A percentile compares a stretch with the other conserved stretches of the same genome.
phyloP scores from a whole-genome alignment of 2,888 invertebrate genomes.

The Stenichneumon culpator region DNA sequence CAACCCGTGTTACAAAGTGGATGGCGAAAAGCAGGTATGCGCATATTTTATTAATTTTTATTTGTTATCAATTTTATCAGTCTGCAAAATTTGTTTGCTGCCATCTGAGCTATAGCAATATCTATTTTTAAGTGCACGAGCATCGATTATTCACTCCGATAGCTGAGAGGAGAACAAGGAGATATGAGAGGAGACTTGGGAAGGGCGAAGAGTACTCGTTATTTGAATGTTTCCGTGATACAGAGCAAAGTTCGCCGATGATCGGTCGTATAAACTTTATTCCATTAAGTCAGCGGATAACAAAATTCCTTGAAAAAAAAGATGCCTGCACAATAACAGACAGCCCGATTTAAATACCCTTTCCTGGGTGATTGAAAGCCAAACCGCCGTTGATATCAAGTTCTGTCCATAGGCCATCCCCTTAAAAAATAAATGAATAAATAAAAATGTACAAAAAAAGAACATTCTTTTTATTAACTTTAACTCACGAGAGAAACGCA shows the following conservation, averaged over 20 bases:
- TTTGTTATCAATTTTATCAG: too few relatives aligned
- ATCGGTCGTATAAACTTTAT: conserved; percentile 54
- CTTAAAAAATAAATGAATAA: conserved; percentile 43
- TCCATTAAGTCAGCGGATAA: not conserved
- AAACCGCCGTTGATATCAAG: too few relatives aligned
- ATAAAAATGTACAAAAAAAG: not conserved
- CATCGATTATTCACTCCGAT: conserved; percentile 17
- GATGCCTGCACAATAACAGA: not conserved
- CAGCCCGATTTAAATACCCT: not conserved
- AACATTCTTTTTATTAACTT: not conserved
- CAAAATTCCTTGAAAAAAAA: not conserved
- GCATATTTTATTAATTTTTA: too few relatives aligned
- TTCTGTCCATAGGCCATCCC: conserved; percentile 2
- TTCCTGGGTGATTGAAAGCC: not conserved
- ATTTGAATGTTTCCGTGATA: conserved; percentile 32
- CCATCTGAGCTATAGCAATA: conserved; percentile 5
- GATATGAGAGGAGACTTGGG: not conserved
- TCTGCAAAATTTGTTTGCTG: conserved; percentile 28
- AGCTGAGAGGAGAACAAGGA: not conserved
- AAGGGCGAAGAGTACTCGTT: conserved; percentile 24
- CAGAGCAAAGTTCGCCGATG: conserved; percentile 30
- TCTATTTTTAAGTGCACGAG: conserved; percentile 33
- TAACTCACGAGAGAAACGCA: conserved; percentile 47
- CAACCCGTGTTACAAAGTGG: too few relatives aligned
- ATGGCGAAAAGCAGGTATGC: too few relatives aligned